Evolutionary conservation across 2,797 vertebrate genomes (phyloP).

Genomic region (Sebastes cheni): DNA sequence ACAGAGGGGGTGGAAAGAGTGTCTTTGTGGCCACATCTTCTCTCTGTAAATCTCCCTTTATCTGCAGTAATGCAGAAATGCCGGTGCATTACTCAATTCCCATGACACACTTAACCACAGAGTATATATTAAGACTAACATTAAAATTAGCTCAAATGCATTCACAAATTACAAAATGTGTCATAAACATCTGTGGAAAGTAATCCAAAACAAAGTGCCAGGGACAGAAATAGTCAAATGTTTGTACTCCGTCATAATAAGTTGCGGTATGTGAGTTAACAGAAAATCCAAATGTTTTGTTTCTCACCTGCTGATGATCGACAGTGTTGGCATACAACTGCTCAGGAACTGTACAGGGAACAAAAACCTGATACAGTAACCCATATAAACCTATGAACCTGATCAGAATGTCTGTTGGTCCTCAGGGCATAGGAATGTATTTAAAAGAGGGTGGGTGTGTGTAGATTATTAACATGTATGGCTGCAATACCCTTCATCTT

Average conservation of each 20-base stretch:
- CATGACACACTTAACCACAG: not conserved
- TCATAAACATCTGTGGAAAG: not conserved
- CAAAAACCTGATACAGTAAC: constrained; percentile 25
- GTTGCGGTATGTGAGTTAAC: not conserved
- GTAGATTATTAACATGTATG: constrained; percentile 49
- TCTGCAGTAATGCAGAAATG: not conserved
- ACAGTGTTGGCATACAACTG: constrained; percentile 37
- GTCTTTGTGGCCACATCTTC: not conserved
- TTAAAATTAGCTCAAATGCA: not conserved
- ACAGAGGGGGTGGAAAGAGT: constrained; percentile 35
- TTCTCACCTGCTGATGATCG: constrained; percentile 64
- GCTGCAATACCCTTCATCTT: not conserved
- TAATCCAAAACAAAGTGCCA: not conserved
- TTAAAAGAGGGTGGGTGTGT: constrained; percentile 9
- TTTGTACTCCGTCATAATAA: not conserved
- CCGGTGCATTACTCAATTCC: accelerated
- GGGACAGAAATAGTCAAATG: not conserved
- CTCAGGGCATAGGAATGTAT: not conserved
- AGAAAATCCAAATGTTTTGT: not conserved
- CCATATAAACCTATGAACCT: not conserved
- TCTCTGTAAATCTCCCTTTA: not conserved
- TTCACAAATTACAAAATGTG: not conserved
- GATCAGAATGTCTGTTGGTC: not conserved
- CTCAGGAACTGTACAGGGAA: constrained; percentile 42
- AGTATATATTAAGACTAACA: not conserved